Evolutionary conservation across 2,113 vertebrate species (phyloP).

Genomic region (Rattus rattus): DNA sequence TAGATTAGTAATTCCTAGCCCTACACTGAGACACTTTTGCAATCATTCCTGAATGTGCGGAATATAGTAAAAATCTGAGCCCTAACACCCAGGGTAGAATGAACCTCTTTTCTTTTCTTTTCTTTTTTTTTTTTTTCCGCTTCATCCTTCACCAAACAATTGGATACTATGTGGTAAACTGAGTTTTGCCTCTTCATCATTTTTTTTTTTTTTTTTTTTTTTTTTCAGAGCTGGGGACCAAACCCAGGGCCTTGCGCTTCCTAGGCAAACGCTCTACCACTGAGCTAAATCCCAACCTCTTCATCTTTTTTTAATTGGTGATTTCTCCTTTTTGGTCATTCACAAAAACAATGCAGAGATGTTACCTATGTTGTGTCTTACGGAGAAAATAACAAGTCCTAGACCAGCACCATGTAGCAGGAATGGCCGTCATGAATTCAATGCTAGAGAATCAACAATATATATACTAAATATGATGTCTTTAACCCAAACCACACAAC

Average conservation of each 20-base stretch:
- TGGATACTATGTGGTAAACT: background rate
- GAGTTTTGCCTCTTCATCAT: too few relatives aligned
- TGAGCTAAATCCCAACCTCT: too few relatives aligned
- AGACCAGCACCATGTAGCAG: background rate
- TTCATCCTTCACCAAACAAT: background rate
- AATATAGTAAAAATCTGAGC: background rate
- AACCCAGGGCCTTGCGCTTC: too few relatives aligned
- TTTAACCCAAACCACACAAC: background rate
- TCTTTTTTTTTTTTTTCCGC: background rate
- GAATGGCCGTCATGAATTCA: rapidly evolving
- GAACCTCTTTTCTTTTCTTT: too few relatives aligned
- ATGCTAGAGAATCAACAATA: background rate
- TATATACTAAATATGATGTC: rapidly evolving
- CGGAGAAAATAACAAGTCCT: rapidly evolving
- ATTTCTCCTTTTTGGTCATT: background rate
- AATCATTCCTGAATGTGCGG: rapidly evolving
- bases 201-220: too few relatives aligned
- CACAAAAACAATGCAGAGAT: background rate
- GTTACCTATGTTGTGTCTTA: background rate
- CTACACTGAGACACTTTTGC: rapidly evolving
- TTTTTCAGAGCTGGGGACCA: too few relatives aligned
- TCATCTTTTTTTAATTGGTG: too few relatives aligned
- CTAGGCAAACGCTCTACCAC: too few relatives aligned
- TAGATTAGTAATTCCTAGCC: background rate
- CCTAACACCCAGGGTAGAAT: too few relatives aligned